Conservation (phyloP, 2,888 invertebrate genomes). For the Melinaea marsaeus region DNA sequence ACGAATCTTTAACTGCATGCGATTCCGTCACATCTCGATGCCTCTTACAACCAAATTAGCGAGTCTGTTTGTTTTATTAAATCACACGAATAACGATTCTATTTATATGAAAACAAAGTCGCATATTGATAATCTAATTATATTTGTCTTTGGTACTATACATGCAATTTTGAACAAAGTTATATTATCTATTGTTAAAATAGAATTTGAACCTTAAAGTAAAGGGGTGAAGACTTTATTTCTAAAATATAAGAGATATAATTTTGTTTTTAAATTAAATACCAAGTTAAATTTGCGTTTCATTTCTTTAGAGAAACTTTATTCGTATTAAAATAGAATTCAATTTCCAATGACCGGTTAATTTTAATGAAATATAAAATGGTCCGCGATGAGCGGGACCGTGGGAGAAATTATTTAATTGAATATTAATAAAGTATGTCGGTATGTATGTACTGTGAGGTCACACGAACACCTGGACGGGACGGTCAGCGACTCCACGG, state of each 20-base stretch:
- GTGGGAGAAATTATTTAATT: conserved; percentile 70
- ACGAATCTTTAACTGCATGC: conserved; percentile 55
- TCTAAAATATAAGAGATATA: background rate
- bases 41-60: conserved; percentile 21
- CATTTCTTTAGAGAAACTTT: background rate
- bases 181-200: background rate
- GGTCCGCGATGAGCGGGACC: conserved; percentile 44
- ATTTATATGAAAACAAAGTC: conserved; percentile 1
- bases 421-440: conserved; percentile 65
- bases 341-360: conserved; percentile 13
- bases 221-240: background rate
- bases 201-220: background rate
- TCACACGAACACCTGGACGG: conserved; percentile 58
- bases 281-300: conserved; percentile 10
- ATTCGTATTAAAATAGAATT: conserved; percentile 7
- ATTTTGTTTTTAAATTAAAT: conserved; percentile 17
- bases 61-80: background rate
- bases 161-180: conserved; percentile 24
- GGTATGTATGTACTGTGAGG: conserved; percentile 51
- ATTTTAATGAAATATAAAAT: conserved; percentile 13
- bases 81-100: conserved; percentile 29
- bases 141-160: background rate
- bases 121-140: background rate
- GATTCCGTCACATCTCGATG: conserved; percentile 58
- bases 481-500: conserved; percentile 30